phyloP scores from a whole-genome alignment of 2,888 invertebrate genomes.

The Hyles lineata region DNA sequence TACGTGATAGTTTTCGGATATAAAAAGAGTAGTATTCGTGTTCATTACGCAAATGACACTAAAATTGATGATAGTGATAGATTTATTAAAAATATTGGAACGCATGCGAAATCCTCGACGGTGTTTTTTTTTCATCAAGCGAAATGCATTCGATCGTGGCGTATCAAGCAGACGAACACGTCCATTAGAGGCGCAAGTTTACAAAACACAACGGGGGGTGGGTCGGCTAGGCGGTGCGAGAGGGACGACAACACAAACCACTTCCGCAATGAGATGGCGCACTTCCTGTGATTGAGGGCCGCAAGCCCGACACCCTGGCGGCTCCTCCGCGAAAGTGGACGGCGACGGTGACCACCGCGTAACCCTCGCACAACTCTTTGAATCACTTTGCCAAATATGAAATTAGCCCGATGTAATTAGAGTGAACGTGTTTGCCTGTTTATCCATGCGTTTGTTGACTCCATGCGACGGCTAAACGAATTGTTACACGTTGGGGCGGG shows the following conservation, averaged over 20 bases:
- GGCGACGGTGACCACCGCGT: constrained; percentile 37
- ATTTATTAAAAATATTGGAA: constrained; percentile 24
- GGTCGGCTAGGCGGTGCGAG: constrained; percentile 57
- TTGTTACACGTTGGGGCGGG: not conserved
- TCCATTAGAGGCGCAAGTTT: constrained; percentile 73
- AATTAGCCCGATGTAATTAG: constrained; percentile 49
- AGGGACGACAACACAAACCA: constrained; percentile 78
- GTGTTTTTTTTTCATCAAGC: constrained; percentile 61
- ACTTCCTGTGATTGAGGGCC: constrained; percentile 85
- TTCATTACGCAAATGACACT: constrained; percentile 29
- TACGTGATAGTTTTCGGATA: constrained; percentile 25
- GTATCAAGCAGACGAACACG: constrained; percentile 63
- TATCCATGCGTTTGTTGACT: constrained; percentile 13
- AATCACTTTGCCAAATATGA: constrained; percentile 48
- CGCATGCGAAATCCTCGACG: constrained; percentile 23
- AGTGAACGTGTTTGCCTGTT: constrained; percentile 36
- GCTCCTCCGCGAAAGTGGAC: constrained; percentile 37
- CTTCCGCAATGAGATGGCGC: constrained; percentile 85
- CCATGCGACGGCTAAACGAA: constrained; percentile 15
- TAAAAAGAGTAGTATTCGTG: constrained; percentile 16
- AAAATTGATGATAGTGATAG: constrained; percentile 28
- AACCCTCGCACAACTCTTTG: constrained; percentile 36
- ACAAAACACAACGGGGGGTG: constrained; percentile 58
- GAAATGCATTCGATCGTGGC: constrained; percentile 70
- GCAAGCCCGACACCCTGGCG: constrained; percentile 48